Percentiles rank a stretch among this genome's conserved stretches.
Evolutionary conservation across 1,140 invertebrate genomes (phyloP).

Genomic region (Drosophila obscura): DNA sequence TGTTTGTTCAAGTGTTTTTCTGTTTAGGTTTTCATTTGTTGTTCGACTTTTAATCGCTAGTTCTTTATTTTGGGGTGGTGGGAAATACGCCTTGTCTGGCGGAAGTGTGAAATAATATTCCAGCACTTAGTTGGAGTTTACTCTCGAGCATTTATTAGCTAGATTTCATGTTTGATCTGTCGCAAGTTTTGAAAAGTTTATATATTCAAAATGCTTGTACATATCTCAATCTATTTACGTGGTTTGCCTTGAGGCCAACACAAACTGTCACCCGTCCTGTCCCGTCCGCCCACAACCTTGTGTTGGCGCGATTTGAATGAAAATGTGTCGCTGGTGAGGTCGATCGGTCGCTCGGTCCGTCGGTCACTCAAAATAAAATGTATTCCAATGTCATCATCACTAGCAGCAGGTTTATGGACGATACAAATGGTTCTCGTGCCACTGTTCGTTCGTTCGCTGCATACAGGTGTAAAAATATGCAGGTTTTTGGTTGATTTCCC

Average conservation of each 20-base stretch:
- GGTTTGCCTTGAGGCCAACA: constrained; percentile 55
- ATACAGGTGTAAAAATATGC: constrained; percentile 5
- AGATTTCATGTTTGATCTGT: constrained; percentile 1
- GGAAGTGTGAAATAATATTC: constrained; percentile 41
- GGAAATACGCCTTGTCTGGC: constrained; percentile 1
- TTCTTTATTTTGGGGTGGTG: constrained; percentile 12
- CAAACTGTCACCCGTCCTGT: not conserved
- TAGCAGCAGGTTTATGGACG: not conserved
- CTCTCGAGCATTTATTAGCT: not conserved
- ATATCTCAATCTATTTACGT: constrained; percentile 58
- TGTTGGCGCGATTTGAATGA: constrained; percentile 62
- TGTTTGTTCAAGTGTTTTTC: constrained; percentile 66
- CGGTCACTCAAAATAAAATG: constrained; percentile 48
- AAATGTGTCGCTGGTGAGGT: constrained; percentile 57
- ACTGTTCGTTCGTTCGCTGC: constrained; percentile 1
- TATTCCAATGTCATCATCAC: constrained; percentile 56
- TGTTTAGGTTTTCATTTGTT: constrained; percentile 28
- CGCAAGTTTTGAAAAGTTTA: not conserved
- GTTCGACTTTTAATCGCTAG: constrained; percentile 34
- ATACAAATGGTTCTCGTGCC: constrained; percentile 17
- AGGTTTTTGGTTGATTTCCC: constrained; percentile 15
- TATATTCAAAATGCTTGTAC: constrained; percentile 2
- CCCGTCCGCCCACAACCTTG: constrained; percentile 42
- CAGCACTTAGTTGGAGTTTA: constrained; percentile 9
- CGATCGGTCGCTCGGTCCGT: constrained; percentile 9